phyloP scores from a whole-genome alignment of 2,113 vertebrate genomes.

The Dipodomys ordii region DNA sequence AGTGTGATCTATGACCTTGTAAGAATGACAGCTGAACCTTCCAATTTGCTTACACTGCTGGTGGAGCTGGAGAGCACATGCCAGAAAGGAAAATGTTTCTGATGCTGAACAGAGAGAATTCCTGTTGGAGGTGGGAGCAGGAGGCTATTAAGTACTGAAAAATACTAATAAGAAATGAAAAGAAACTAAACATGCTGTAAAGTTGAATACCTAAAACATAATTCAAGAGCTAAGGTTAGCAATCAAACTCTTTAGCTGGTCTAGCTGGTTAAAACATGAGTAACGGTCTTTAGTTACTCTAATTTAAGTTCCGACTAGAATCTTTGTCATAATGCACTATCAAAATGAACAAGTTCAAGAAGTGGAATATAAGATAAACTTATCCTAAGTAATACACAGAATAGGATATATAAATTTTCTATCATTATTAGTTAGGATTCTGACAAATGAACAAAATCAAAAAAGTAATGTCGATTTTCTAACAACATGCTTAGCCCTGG shows the following conservation, averaged over 20 bases:
- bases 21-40: conserved; percentile 90
- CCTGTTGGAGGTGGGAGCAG: conserved; percentile 69
- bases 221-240: conserved; percentile 70
- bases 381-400: background rate
- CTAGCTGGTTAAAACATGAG: conserved; percentile 52
- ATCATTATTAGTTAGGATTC: conserved; percentile 26
- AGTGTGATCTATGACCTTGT: conserved; percentile 89
- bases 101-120: conserved; percentile 84
- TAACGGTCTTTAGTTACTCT: conserved; percentile 41
- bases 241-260: conserved; percentile 41
- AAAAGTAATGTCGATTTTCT: background rate
- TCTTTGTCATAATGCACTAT: background rate
- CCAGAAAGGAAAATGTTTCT: conserved; percentile 82
- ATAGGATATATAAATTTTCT: background rate
- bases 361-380: conserved; percentile 5
- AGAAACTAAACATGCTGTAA: conserved; percentile 75
- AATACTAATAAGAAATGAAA: conserved; percentile 79
- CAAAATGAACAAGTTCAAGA: conserved; percentile 26
- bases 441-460: background rate
- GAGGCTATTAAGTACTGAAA: conserved; percentile 72
- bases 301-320: conserved; percentile 27
- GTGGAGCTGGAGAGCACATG: conserved; percentile 85
- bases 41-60: conserved; percentile 85
- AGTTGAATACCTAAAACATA: conserved; percentile 54
- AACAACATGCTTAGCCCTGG: background rate